Evolutionary conservation across 2,113 vertebrate genomes (phyloP).

Genomic region (Myotis davidii): DNA sequence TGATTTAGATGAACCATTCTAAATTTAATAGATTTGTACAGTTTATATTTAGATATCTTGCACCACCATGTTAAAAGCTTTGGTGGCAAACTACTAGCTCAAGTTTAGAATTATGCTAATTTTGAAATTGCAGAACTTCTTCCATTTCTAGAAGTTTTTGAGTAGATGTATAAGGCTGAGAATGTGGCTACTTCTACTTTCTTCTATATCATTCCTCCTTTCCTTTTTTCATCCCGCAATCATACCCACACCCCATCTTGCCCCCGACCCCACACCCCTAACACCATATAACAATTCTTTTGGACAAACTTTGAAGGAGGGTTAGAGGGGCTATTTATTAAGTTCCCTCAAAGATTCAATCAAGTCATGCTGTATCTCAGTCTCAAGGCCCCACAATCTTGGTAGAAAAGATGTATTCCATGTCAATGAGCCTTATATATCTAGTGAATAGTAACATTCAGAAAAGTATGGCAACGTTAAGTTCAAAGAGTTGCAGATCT

Average conservation of each 20-base stretch:
- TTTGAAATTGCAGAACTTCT: not conserved
- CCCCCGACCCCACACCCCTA: no score
- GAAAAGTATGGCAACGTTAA: not conserved
- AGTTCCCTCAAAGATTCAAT: not conserved
- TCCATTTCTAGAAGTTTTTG: not conserved
- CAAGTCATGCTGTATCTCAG: not conserved
- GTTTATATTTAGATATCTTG: not conserved
- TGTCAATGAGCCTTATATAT: not conserved
- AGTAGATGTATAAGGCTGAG: not conserved
- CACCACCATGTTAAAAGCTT: not conserved
- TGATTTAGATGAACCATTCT: not conserved
- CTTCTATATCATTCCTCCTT: not conserved
- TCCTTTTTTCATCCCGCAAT: not conserved
- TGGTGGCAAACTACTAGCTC: not conserved
- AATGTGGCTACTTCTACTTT: not conserved
- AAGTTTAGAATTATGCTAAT: not conserved
- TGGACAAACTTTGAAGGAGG: not conserved
- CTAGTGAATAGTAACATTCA: not conserved
- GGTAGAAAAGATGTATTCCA: not conserved
- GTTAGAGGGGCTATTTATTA: not conserved
- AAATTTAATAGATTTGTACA: not conserved
- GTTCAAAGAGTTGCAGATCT: not conserved
- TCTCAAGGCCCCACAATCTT: not conserved
- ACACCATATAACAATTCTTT: not conserved
- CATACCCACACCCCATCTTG: not conserved